Base-by-base conservation (phyloP, 2,113 vertebrate genomes). In the Labeo catla region DNA sequence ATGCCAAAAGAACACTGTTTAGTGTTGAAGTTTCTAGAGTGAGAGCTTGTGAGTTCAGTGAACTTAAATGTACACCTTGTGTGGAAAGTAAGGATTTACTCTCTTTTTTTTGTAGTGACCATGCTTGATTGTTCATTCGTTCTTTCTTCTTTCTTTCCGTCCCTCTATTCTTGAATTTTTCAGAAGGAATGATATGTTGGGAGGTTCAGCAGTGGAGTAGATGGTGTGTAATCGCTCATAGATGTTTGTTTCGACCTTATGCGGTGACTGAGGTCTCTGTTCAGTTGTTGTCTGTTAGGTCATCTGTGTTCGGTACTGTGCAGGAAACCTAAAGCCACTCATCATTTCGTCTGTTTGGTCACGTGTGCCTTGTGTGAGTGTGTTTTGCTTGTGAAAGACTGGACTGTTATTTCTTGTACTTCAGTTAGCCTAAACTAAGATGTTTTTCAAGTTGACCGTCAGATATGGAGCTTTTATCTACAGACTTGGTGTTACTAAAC, bases 1-100 rank as follows among this genome's bases (percentile, higher is more conserved):
- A 95, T 92, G 93, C 94, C 94, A 93, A 94, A 94, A 93, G 34
- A 45, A 83, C 81, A 73, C 81, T 83, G 68, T 59, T 59, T 52
- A 72, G 81, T 83, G 81, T 83, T 73, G 50, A 83, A n/a, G 68
- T 59, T 83, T 72, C 21, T 73, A 72, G 81, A 83, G 81, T 73
- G 81, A 82, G 81, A 70, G 63, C 63, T 70, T 82, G 81, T 82
- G 81, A 83, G 81, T 83, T 83, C 81, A 83, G 81, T 83, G 81
- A 83, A 83, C 81, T 83, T 83, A 72, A 83, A 45, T 7, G 50
- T 59, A 57, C 13, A 73, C 23, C 28, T 52, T 57, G 34, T 43
- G 59, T 79, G 45, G 78, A 76, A 85, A 84, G 4, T 79, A 43
- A 19, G 80, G 28, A 54, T 65, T 57, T 57, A 59, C n/a, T 77